Base-by-base conservation (phyloP, 2,797 vertebrate species). In the Microctenopoma stevenorrisi region DNA sequence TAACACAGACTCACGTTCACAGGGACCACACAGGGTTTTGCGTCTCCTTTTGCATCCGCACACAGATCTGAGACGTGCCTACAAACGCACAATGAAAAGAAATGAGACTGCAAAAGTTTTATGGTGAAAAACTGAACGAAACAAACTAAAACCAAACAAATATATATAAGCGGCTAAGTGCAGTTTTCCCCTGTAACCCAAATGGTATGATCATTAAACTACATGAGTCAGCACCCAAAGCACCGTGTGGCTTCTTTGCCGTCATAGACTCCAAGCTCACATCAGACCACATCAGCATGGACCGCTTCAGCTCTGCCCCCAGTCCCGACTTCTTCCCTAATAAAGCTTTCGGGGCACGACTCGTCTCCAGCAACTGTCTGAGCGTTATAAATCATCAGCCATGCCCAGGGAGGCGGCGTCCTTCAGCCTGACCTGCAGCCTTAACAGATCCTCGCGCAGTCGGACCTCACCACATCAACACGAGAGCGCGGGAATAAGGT, bases 381-480 rank as follows among this genome's bases (percentile, higher is more conserved):
- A 76, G 54, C 43, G 2, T 76, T 59, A 86, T 88, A 87, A 89
- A 85, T 91, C 84, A 89, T 37, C 4, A 5, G 10, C 33, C 40
- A 7, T 51, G 56, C 57, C 57, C 78, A 6, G 72, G 74, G 67
- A 87, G 77, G 71, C 71, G 8, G 64, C 49, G 71, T 87, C 88
- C 86, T 91, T 90, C 82, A 69, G 28, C 7, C 60, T 49, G 67
- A 75, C 81, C 80, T 3, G 6, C 75, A 70, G 81, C 87, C 83
- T 88, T 87, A 85, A 79, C 85, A 80, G 80, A 70, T 78, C 81
- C 72, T 72, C 72, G 50, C 64, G 38, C 64, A 59, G 68, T 68
- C 64, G 48, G 55, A 78, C 72, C 49, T 50, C 3, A 46, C 55
- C 6, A 13, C 71, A 0, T 54, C 68, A n/a, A 22, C 35, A 49